Base-by-base conservation (phyloP, 2,113 vertebrate genomes). In the Paracanthobrama guichenoti region DNA sequence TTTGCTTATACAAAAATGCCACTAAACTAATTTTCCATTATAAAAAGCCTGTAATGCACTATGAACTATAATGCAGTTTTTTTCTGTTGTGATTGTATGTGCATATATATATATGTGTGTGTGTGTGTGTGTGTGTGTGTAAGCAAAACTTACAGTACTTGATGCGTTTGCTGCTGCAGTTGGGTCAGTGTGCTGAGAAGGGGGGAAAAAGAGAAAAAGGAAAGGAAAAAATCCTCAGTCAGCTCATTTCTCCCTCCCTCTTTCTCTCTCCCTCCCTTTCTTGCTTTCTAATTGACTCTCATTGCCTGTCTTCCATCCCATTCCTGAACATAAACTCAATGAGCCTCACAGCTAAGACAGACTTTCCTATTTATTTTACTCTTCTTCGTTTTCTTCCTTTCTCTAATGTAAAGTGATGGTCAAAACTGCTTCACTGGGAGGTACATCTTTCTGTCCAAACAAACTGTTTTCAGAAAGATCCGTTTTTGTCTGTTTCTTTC, bases 211-310 rank as follows among this genome's bases (percentile, higher is more conserved):
- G 12, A 39, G 64, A 60, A 76, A 60, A 64, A 57, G 59, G 28
- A 42, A 71, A 48, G 26, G 67, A 6, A 73, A 62, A 69, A 60
- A 78, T 73, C 24, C 48, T 35, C 28, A 31, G 26, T 75, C 60
- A 44, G 66, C 24, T 59, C 75, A 22, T 53, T 74, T 69, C 50
- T 48, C 60, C 53, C 76, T 83, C 81, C 28, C 81, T 74, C 62
- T 48, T 18, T 72, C 75, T 62, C 75, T 72, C 69, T 80, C 86
- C 50, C 86, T 11, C 86, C 72, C 73, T 67, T 60, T 57, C 59
- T 67, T 48, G 22, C 59, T 42, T 60, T 73, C 78, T 62, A 26
- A 62, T 64, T 82, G 39, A 14, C n/a, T 16, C 44, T 67, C 59
- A 74, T 0, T 24, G 31, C 16, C 20, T 72, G 35, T 85, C 55